Percentiles rank a stretch among this genome's conserved stretches.
Conservation (phyloP, 2,113 vertebrate species). For the mouse (Mus musculus) region DNA sequence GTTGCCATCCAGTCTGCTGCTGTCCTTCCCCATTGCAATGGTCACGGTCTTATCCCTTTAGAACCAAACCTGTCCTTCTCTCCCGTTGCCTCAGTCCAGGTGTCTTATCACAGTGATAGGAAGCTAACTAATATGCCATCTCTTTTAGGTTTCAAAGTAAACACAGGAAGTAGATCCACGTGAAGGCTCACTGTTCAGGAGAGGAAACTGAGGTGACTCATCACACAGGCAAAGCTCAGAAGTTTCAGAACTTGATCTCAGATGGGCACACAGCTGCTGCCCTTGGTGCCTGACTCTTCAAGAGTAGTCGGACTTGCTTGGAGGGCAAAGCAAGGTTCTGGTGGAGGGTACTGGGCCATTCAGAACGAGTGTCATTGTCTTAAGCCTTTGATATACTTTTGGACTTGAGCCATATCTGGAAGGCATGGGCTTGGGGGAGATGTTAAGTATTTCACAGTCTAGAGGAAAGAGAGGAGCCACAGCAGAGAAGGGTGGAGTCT, state of each 20-base stretch:
- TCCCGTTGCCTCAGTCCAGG: no score
- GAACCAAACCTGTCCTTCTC: neutral
- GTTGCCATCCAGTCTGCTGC: neutral
- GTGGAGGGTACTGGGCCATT: neutral
- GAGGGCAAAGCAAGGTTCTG: neutral
- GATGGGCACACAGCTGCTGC: neutral
- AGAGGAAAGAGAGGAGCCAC: neutral
- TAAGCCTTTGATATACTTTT: neutral
- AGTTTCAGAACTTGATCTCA: neutral
- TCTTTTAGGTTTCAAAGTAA: slow-evolving; percentile 25
- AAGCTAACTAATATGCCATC: neutral
- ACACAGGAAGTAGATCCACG: neutral
- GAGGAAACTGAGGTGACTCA: neutral
- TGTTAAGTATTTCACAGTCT: neutral
- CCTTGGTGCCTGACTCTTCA: neutral
- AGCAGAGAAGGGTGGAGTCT: neutral
- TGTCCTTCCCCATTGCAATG: neutral
- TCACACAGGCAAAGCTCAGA: neutral
- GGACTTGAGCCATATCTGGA: neutral
- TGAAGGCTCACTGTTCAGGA: neutral
- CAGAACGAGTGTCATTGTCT: neutral
- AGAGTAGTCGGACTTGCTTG: neutral
- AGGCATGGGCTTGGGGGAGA: neutral
- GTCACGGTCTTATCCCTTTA: neutral
- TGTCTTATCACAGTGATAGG: neutral